A percentile compares a stretch with the other conserved stretches of the same genome.
phyloP scores from a whole-genome alignment of 2,797 vertebrate genomes.

The Poecilia picta region DNA sequence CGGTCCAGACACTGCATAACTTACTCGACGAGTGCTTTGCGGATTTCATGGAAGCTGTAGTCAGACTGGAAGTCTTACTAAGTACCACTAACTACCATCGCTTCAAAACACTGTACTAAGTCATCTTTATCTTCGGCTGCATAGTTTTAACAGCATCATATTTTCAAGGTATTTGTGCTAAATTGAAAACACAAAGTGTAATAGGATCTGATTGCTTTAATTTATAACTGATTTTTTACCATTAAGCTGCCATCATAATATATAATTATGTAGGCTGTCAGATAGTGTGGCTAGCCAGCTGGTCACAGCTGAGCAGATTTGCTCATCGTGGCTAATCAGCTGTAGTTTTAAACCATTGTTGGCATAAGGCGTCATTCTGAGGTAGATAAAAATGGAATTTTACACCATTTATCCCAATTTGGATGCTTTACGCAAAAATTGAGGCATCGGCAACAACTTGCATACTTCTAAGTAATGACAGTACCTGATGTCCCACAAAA shows the following conservation, averaged over 20 bases:
- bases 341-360: background rate
- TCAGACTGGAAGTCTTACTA: background rate
- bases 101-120: background rate
- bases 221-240: background rate
- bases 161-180: background rate
- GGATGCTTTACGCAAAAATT: background rate
- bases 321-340: background rate
- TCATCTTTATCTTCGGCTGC: background rate
- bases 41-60: constrained; percentile 16
- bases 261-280: background rate
- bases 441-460: background rate
- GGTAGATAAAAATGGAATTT: background rate
- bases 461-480: background rate
- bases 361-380: background rate
- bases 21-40: constrained; percentile 4
- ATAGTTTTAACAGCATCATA: background rate
- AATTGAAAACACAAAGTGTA: background rate
- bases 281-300: background rate
- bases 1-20: constrained; percentile 2
- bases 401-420: background rate
- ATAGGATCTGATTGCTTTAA: background rate
- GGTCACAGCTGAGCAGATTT: background rate
- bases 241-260: background rate
- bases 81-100: too few relatives aligned
- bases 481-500: background rate